Base-by-base conservation (phyloP, 2,113 vertebrate species). In the Corythaixoides concolor region DNA sequence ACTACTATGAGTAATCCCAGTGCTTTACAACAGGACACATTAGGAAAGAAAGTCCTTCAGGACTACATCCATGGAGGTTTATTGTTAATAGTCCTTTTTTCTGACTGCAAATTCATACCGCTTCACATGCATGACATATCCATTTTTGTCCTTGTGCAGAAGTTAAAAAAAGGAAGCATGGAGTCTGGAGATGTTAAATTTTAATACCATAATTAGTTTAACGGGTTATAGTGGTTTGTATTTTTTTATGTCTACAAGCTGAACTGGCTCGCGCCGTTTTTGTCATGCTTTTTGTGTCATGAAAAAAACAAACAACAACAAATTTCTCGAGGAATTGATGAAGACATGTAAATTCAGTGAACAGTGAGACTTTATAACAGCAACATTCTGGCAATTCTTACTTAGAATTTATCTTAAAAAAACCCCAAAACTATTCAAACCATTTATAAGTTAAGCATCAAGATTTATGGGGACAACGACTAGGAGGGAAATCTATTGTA, bases 1-100 rank as follows among this genome's bases (percentile, higher is more conserved):
- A 79, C 89, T 63, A 53, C 77, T 82, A 21, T 79, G 89, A 95
- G 90, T 96, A 96, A 95, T 94, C 89, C 73, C n/a, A 78, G 56
- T 33, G 45, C 89, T 94, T 90, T 89, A 50, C 32, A 91, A 89
- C 59, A 37, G 32, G 66, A 86, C 32, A 37, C 80, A 59, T 72
- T 92, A 70, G 78, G 88, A 87, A 87, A 69, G 6, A 9, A 81
- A 88, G 66, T 62, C 77, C 85, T 91, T 69, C 59, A 92, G 43
- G 77, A 92, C 63, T 22, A 37, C 66, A 82, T 87, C 53, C 30
- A 1, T 47, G 30, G 58, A 85, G 21, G 45, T 66, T 95, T 83
- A 80, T 56, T 95, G 74, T 82, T 94, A 89, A 81, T 24, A 87
- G 69, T 30, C 63, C 60, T 70, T 77, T 86, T 67, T 91, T 63